phyloP scores from a whole-genome alignment of 2,888 invertebrate genomes.

The Heliconius ethilla region DNA sequence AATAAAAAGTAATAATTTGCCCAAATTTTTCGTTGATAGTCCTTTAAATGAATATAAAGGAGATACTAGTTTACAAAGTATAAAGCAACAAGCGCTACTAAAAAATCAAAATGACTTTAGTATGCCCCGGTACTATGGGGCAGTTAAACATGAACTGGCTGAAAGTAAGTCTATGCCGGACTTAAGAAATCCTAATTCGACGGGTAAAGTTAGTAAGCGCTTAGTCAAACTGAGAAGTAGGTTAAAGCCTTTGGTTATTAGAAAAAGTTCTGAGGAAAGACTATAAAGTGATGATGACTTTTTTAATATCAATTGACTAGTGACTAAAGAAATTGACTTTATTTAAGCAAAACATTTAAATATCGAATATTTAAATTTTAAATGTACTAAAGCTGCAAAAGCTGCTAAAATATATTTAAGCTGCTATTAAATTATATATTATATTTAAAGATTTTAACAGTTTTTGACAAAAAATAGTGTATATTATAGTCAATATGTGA shows the following conservation, averaged over 20 bases:
- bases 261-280: slow-evolving; percentile 73
- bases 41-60: slow-evolving; percentile 71
- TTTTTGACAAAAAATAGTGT: not conserved
- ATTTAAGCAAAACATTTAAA: no score
- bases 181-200: slow-evolving; percentile 62
- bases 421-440: not conserved
- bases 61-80: slow-evolving; percentile 73
- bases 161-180: slow-evolving; percentile 80
- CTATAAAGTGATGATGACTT: slow-evolving; percentile 49
- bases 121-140: slow-evolving; percentile 84
- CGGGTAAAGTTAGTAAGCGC: slow-evolving; percentile 71
- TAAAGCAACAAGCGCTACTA: slow-evolving; percentile 78
- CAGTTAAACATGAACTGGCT: slow-evolving; percentile 59
- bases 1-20: slow-evolving; percentile 74
- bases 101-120: slow-evolving; percentile 81
- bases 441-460: not conserved
- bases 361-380: not conserved
- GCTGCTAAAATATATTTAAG: no score
- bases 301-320: not conserved
- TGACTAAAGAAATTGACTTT: no score
- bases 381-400: not conserved
- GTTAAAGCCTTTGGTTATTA: slow-evolving; percentile 75
- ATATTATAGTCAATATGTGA: not conserved
- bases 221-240: slow-evolving; percentile 72
- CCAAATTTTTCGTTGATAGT: slow-evolving; percentile 74